Base-by-base conservation (phyloP, 2,888 invertebrate genomes). In the Callosobruchus maculatus region DNA sequence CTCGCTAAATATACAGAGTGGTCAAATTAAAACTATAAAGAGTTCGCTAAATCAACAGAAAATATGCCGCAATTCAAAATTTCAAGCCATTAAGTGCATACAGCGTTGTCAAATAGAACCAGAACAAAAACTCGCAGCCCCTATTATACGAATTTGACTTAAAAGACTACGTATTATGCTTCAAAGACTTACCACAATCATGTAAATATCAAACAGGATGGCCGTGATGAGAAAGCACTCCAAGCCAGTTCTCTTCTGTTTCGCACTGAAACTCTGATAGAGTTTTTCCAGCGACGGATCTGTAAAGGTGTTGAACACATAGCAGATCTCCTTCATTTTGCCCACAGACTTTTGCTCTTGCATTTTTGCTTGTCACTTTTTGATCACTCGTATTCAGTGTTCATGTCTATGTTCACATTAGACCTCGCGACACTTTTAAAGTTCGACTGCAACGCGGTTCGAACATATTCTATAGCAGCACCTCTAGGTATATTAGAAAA, bases 231-330 rank as follows among this genome's bases (percentile, higher is more conserved):
- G 88, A 85, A 93, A 93, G 86, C 92, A 92, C 83, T 91, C 91
- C 69, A 94, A 87, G 49, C 93, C 93, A 70, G 91, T 90, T 71
- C 93, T 89, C 81, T 93, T 91, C 84, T 93, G 93, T 81, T 93
- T 92, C 70, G 92, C 89, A 81, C 92, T 92, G 85, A 93, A 94
- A 77, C 91, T 91, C 79, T 92, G 92, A 84, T 93, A 94, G 4
- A 94, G 88, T 81, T 90, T 90, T 83, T 94, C 93, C 78, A 93
- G 88, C 72, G 92, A 90, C 9, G 90, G 88, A 82, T 91, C 92
- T 66, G 90, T 88, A 84, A 92, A 92, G 70, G 89, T 89, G 72
- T 89, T 86, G 75, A 84, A 83, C 49, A 83, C 71, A 67, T 78
- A 82, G 73, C 83, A 83, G 30, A 78, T 78, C 71, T 81, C 80